phyloP scores from a whole-genome alignment of 2,797 vertebrate genomes.

The Dipus sagitta region DNA sequence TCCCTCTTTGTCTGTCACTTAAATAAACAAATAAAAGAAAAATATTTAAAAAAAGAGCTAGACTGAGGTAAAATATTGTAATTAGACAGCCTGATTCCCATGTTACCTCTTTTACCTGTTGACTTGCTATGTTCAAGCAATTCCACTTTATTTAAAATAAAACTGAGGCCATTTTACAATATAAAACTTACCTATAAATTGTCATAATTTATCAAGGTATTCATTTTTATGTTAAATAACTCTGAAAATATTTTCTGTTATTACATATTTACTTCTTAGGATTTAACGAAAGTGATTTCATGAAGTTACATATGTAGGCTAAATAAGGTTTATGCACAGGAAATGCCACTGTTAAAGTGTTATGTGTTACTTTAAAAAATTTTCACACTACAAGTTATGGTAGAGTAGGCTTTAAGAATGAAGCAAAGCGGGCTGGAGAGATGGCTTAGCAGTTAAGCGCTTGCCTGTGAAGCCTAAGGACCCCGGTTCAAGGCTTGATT shows the following conservation, averaged over 20 bases:
- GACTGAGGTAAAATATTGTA: neutral
- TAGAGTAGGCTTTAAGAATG: neutral
- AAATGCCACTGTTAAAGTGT: conserved; percentile 5
- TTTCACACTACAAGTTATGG: conserved; percentile 34
- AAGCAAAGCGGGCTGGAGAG: no score
- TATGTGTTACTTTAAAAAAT: conserved; percentile 71
- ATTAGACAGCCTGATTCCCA: neutral
- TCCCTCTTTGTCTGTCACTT: no score
- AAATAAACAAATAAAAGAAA: no score
- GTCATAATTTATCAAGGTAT: neutral
- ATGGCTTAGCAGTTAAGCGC: no score
- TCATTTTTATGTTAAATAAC: no score
- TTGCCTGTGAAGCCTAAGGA: no score
- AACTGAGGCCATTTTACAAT: conserved; percentile 3
- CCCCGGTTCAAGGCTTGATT: no score
- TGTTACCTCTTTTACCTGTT: neutral
- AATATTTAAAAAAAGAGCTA: neutral
- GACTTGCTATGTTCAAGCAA: neutral
- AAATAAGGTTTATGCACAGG: conserved; percentile 19
- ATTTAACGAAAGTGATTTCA: neutral
- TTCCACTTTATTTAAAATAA: conserved; percentile 35
- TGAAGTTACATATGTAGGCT: neutral
- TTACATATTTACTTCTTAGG: conserved; percentile 50
- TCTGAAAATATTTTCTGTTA: neutral
- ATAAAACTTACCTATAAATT: neutral